These are phyloP conservation scores for Rhynchonycteris naso DNA, from an alignment of 2,797 vertebrate genomes.

Conservation along the genomic window DNA sequence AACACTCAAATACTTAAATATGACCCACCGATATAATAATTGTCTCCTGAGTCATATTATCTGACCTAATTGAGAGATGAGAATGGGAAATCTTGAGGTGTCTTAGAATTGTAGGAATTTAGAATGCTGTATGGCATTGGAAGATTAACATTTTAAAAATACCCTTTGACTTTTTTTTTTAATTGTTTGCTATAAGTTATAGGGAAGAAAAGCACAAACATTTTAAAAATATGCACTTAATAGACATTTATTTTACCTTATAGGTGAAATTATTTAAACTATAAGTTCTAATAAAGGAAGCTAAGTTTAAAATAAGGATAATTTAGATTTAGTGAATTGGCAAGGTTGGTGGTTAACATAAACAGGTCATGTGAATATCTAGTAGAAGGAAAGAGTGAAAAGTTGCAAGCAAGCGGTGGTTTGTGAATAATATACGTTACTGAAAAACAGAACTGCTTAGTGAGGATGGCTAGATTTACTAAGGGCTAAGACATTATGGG, in stretches of 20 bases:
- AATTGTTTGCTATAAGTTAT: background rate
- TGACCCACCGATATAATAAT: background rate
- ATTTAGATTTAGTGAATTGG: background rate
- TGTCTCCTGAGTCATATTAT: background rate
- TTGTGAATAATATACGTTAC: background rate
- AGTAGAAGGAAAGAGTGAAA: background rate
- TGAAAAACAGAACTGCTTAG: background rate
- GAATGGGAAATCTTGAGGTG: accelerated
- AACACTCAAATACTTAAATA: background rate
- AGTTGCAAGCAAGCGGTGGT: background rate
- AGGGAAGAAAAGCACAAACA: background rate
- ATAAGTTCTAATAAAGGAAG: background rate
- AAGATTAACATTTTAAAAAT: background rate
- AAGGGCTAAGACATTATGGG: background rate
- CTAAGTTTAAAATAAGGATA: background rate
- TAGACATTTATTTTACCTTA: background rate
- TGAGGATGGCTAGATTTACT: background rate
- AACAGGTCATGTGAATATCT: background rate
- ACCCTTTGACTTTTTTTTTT: background rate
- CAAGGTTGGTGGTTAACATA: background rate
- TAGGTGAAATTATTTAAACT: background rate
- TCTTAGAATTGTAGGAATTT: background rate
- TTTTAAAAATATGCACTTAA: background rate
- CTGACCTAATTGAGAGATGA: background rate
- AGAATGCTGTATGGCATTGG: background rate